Percentiles rank a stretch among this genome's conserved stretches.
Evolutionary conservation across 2,888 invertebrate genomes (phyloP).

Genomic region (Drosophila maculinotata): DNA sequence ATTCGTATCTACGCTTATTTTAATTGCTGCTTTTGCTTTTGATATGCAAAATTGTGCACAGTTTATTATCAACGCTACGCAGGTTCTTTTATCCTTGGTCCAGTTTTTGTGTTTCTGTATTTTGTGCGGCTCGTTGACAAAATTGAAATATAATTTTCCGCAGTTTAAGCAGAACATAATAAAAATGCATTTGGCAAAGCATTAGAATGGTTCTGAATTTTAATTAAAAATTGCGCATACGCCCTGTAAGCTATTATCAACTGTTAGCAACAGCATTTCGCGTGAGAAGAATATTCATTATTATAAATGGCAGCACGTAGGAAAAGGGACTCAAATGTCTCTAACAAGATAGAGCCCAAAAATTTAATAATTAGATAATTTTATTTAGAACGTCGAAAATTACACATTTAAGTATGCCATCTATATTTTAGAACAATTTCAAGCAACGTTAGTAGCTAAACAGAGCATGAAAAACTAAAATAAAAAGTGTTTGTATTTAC

Average conservation of each 20-base stretch:
- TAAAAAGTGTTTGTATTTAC: slow-evolving; percentile 7
- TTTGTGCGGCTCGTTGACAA: slow-evolving; percentile 48
- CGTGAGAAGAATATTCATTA: slow-evolving; percentile 23
- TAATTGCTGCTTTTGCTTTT: slow-evolving; percentile 72
- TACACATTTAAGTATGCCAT: background rate
- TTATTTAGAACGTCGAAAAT: background rate
- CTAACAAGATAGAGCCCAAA: background rate
- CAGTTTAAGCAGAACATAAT: slow-evolving; percentile 30
- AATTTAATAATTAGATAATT: background rate
- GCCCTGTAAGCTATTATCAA: slow-evolving; percentile 24
- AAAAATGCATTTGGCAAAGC: slow-evolving; percentile 28
- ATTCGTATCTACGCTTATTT: slow-evolving; percentile 55
- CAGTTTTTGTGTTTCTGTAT: slow-evolving; percentile 32
- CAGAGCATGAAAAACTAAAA: background rate
- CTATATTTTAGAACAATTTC: background rate
- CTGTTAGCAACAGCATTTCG: slow-evolving; percentile 14
- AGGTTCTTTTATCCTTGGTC: slow-evolving; percentile 47
- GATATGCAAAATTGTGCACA: slow-evolving; percentile 73
- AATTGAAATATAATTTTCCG: slow-evolving; percentile 70
- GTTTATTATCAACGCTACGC: slow-evolving; percentile 69
- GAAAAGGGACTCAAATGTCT: background rate
- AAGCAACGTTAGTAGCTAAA: background rate
- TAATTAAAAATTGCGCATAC: slow-evolving; percentile 61
- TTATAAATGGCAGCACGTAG: slow-evolving; percentile 7
- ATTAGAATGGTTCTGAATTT: slow-evolving; percentile 40